These are phyloP conservation scores for Acanthurus leucopareius DNA, from an alignment of 2,797 vertebrate species.

Conservation along the genomic window DNA sequence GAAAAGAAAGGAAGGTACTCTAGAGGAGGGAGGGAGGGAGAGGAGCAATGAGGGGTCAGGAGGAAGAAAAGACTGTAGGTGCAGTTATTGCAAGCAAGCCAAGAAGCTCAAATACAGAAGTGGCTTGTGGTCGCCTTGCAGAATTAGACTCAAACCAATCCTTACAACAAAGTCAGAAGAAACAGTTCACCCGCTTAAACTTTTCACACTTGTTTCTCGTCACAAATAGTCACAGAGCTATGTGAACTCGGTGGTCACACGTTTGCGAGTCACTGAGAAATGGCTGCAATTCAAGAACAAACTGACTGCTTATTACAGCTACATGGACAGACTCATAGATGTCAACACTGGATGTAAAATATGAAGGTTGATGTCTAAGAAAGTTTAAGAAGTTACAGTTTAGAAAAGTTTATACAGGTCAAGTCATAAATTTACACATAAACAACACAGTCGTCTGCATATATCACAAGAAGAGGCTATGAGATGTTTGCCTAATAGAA, in stretches of 20 bases:
- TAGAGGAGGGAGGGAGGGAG: background rate
- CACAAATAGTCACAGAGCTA: slow-evolving; percentile 18
- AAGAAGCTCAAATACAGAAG: no score
- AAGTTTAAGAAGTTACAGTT: slow-evolving; percentile 1
- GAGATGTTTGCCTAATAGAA: no score
- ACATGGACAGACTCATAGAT: background rate
- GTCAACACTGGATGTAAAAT: slow-evolving; percentile 8
- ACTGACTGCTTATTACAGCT: slow-evolving; percentile 17
- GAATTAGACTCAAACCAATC: slow-evolving; percentile 10
- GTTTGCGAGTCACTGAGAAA: slow-evolving; percentile 55
- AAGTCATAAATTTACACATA: background rate
- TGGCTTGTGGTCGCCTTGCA: background rate
- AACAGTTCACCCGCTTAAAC: slow-evolving; percentile 22
- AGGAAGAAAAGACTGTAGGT: background rate
- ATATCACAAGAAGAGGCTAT: no score
- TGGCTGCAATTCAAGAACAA: slow-evolving; percentile 62
- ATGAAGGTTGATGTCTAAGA: slow-evolving; percentile 1
- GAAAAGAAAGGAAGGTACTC: background rate
- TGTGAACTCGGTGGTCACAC: slow-evolving; percentile 48
- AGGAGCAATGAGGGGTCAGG: background rate
- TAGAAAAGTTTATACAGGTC: background rate
- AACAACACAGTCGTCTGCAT: slow-evolving; percentile 8
- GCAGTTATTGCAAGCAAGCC: background rate
- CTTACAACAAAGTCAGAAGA: slow-evolving; percentile 21
- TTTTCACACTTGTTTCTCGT: slow-evolving; percentile 33